phyloP scores from a whole-genome alignment of 1,140 invertebrate species.

The Pissodes strobi region DNA sequence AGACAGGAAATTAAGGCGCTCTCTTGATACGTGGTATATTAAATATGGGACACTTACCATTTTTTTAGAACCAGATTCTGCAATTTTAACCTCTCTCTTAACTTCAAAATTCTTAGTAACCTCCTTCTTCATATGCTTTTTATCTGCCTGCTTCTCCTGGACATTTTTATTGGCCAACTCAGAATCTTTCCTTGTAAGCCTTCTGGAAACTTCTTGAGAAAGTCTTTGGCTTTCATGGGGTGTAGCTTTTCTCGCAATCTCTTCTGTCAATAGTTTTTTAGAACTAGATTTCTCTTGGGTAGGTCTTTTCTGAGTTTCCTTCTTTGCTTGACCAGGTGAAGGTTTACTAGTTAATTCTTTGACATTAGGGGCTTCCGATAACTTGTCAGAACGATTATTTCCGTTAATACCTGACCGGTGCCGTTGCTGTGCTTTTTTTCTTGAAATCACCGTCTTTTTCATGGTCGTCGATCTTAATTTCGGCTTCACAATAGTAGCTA shows the following conservation, averaged over 20 bases:
- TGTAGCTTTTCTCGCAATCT: neutral
- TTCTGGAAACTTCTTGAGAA: constrained; percentile 15
- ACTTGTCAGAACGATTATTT: too few species aligned
- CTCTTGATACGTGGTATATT: too few species aligned
- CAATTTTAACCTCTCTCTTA: constrained; percentile 30
- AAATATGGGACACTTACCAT: constrained; percentile 7
- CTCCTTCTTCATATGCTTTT: constrained; percentile 19
- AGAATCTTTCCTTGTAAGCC: constrained; percentile 13
- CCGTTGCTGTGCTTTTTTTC: constrained; percentile 31
- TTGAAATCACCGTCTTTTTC: constrained; percentile 38
- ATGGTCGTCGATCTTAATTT: constrained; percentile 42
- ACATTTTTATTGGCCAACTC: constrained; percentile 19
- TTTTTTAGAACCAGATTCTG: constrained; percentile 12
- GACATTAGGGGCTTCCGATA: neutral
- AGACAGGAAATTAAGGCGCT: too few species aligned
- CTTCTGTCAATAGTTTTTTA: neutral
- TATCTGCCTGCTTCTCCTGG: neutral
- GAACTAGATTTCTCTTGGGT: constrained; percentile 15
- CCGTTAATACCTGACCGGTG: constrained; percentile 5
- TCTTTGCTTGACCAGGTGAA: neutral
- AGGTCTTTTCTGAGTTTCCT: neutral
- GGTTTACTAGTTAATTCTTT: neutral
- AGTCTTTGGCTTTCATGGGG: neutral
- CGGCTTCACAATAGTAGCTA: constrained; percentile 35
- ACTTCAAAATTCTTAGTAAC: constrained; percentile 28